Conservation (phyloP, 2,113 vertebrate genomes). For the Hyaena hyaena region DNA sequence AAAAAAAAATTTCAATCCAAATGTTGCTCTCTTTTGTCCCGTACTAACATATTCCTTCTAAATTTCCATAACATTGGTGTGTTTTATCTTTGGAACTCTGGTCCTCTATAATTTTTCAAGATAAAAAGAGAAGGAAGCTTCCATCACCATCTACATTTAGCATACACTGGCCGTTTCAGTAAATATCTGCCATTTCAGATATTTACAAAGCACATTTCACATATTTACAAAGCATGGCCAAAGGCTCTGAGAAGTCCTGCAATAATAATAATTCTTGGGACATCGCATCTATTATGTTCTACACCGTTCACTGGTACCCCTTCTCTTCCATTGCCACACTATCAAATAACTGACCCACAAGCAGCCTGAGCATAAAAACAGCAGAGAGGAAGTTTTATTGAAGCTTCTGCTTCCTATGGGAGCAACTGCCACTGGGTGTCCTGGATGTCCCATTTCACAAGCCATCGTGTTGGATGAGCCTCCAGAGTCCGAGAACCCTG, state of each 20-base stretch:
- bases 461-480: background rate
- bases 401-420: background rate
- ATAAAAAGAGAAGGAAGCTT: background rate
- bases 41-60: background rate
- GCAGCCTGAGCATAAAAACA: background rate
- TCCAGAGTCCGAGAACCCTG: background rate
- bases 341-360: background rate
- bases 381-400: background rate
- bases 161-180: background rate
- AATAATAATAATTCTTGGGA: background rate
- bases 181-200: background rate
- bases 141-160: background rate
- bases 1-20: background rate
- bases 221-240: background rate
- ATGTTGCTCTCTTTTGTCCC: background rate
- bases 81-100: background rate
- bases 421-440: background rate
- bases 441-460: background rate
- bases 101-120: background rate
- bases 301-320: too few relatives aligned
- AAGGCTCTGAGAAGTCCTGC: constrained; percentile 1
- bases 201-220: background rate
- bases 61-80: background rate
- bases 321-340: background rate
- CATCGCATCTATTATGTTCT: too few relatives aligned